Evolutionary conservation across 2,113 vertebrate genomes (phyloP), one percentile per base, ranked within the genome.

Genomic region (Myrmophylax atrothorax): DNA sequence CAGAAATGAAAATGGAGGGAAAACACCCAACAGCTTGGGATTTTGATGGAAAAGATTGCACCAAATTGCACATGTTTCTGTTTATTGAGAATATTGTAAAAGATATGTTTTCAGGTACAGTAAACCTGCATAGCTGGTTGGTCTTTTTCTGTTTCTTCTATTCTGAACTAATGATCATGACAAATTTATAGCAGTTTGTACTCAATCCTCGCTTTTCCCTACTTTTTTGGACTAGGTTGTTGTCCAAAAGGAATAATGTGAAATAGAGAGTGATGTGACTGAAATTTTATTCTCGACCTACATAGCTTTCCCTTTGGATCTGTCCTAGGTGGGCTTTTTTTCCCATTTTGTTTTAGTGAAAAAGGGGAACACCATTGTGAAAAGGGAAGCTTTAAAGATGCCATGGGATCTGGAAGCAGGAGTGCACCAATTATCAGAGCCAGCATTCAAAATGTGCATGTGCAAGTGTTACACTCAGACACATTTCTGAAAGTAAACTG

Each of bases 401-500:
- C 50, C 0, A 5, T 40, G 46, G 50, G 81, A 77, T 73, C 70
- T 91, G 70, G 62, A 59, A 95, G 62, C 10, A 4, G 28, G 75
- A 93, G 70, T 23, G 62, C 67, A 91, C 12, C 40, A 96, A 94
- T 96, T 89, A 76, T 47, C 70, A 46, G 78, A 89, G 81, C 46
- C 50, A 29, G 53, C 78, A 93, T 59, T 77, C 3, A 9, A 73
- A 93, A 59, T 72, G 23, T 3, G 33, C 67, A 53, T 85, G 79
- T 90, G 89, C 67, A 83, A 96, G 89, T 85, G 91, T 80, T 88
- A 63, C 78, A 44, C 63, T 91, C 93, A 83, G 82, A 77, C 55
- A 35, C 1, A 9, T 68, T 86, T 78, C 60, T 4, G 3, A 90
- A 88, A 90, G 85, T 84, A 78, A 94, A 84, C 92, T 52, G 63